Evolutionary conservation across 2,113 vertebrate genomes (phyloP), one percentile per base, ranked within the genome.

Genomic region (Labrus mixtus): DNA sequence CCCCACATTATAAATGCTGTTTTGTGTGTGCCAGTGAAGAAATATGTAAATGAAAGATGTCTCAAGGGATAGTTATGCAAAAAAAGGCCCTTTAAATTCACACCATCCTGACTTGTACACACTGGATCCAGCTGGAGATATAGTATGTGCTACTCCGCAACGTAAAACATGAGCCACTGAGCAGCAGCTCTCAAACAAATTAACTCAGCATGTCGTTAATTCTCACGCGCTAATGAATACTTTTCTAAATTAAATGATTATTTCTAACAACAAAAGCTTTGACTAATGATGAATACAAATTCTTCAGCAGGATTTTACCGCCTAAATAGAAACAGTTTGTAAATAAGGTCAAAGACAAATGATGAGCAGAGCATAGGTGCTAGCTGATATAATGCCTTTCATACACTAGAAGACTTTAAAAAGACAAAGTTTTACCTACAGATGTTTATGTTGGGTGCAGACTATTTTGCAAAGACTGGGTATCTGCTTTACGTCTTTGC

Each of bases 181-280:
- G 10, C 39, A 56, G 0, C 15, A 69, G 56, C 57, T 63, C 5
- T 68, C 9, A 25, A 53, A 45, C 50, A 37, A 63, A 83, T 78
- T 16, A 43, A 22, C 59, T 22, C 39, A 50, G 75, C 39, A 8
- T 61, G 46, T 46, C 1, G 1, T 62, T 62, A 36, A 73, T 43
- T 78, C n/a, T 41, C 59, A 29, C 58, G 41, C n/a, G 53, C 54
- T 60, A 16, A 54, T 15, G 17, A 46, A 59, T 39, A 25, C 13
- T 37, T 53, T 51, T 59, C 25, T 22, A 70, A 70, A 75, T 70
- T 15, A 54, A 59, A 60, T 39, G 43, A 56, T 68, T 17, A 69
- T 68, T 68, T 54, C 22, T 20, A 29, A 33, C 12, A 54, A 55
- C 53, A 64, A 69, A 78, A 59, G 63, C 54, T 46, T 55, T 61